phyloP scores from a whole-genome alignment of 2,888 invertebrate genomes.

The Caenorhabditis sinica region DNA sequence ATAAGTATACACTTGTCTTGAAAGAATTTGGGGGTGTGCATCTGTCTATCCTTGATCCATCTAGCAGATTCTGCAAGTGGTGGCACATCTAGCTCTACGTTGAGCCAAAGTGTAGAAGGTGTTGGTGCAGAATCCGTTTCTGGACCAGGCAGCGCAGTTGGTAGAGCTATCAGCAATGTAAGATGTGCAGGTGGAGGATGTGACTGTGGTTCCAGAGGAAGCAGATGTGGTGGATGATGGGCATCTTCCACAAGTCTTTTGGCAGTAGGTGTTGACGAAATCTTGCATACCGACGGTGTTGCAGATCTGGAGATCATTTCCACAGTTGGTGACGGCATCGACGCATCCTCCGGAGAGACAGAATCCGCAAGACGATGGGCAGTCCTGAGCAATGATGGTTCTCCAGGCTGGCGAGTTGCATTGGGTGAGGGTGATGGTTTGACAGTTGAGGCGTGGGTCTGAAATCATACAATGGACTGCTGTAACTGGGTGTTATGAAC shows the following conservation, averaged over 20 bases:
- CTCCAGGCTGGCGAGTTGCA: slow-evolving; percentile 57
- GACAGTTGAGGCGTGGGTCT: slow-evolving; percentile 47
- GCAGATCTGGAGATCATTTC: slow-evolving; percentile 54
- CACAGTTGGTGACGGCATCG: slow-evolving; percentile 67
- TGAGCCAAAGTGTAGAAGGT: slow-evolving; percentile 58
- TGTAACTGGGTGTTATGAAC: background rate
- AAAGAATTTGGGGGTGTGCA: background rate
- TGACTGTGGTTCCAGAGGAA: background rate
- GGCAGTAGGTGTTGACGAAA: slow-evolving; percentile 65
- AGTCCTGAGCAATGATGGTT: slow-evolving; percentile 53
- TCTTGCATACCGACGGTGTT: slow-evolving; percentile 32
- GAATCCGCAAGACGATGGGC: slow-evolving; percentile 64
- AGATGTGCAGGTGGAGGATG: slow-evolving; percentile 7
- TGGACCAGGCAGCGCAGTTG: slow-evolving; percentile 48
- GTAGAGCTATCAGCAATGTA: slow-evolving; percentile 33
- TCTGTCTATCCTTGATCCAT: background rate
- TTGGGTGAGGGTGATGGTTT: slow-evolving; percentile 34
- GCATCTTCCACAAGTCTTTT: slow-evolving; percentile 69
- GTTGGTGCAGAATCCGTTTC: slow-evolving; percentile 63
- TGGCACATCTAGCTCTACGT: slow-evolving; percentile 50
- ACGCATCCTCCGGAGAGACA: slow-evolving; percentile 64
- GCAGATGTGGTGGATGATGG: slow-evolving; percentile 14
- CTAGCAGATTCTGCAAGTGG: slow-evolving; percentile 61
- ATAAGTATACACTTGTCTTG: slow-evolving; percentile 16
- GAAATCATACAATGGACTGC: background rate